phyloP scores from a whole-genome alignment of 2,113 vertebrate genomes.

The Malurus elegans region DNA sequence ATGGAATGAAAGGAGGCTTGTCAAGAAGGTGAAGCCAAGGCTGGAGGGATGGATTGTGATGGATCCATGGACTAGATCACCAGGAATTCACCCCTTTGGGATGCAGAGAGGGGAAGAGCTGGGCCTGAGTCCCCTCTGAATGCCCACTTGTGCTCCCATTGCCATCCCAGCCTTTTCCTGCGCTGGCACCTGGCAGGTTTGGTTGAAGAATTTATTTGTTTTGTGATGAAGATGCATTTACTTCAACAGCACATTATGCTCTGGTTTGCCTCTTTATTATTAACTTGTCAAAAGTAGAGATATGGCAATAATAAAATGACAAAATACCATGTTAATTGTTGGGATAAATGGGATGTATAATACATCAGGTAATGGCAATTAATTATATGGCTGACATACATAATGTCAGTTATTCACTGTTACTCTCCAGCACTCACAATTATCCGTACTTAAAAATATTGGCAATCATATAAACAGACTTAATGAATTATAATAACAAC shows the following conservation, averaged over 20 bases:
- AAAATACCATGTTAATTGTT: constrained; percentile 40
- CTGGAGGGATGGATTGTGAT: background rate
- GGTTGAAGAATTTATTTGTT: constrained; percentile 6
- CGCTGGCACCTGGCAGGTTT: background rate
- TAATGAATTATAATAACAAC: constrained; percentile 1
- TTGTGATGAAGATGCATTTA: constrained; percentile 11
- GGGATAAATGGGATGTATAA: constrained; percentile 17
- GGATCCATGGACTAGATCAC: background rate
- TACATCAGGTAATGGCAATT: constrained; percentile 21
- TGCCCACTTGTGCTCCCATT: background rate
- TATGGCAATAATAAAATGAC: constrained; percentile 7
- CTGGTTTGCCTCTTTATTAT: constrained; percentile 39
- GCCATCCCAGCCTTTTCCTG: background rate
- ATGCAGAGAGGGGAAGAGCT: background rate
- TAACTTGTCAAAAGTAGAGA: constrained; percentile 38
- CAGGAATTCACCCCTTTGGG: background rate
- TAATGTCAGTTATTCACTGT: constrained; percentile 7
- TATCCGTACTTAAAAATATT: constrained; percentile 5
- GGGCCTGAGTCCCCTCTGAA: background rate
- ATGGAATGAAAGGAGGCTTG: background rate
- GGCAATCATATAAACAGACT: background rate
- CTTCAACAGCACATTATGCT: background rate
- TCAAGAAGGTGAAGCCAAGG: background rate
- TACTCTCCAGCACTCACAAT: constrained; percentile 1
- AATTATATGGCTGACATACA: constrained; percentile 20